Base-by-base conservation (phyloP, 2,113 vertebrate species). In the Pycnonotus jocosus region DNA sequence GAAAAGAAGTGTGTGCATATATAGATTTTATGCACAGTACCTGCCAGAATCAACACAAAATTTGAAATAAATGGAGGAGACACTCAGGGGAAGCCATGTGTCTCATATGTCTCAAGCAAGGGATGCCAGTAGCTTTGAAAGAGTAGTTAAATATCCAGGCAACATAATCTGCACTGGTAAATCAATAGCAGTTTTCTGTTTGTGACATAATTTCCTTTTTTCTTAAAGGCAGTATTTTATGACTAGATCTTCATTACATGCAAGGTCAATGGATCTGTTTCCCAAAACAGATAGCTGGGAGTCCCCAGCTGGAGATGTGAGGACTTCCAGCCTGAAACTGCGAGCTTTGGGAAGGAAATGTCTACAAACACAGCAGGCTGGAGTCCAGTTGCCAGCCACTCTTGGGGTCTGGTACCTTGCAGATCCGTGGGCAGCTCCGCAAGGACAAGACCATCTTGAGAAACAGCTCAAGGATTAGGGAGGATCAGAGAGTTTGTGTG, bases 61-160 rank as follows among this genome's bases (percentile, higher is more conserved):
- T 81, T 80, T 73, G 38, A 92, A 92, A 80, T 53, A 89, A 87
- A 77, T 56, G 20, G 66, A 86, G 53, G 13, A 47, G 14, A 45
- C 38, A 60, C 53, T 5, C 77, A 42, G 28, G 76, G 87, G 92
- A 81, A 93, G 45, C 21, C 65, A 73, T 73, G 25, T 73, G 47
- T 38, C 60, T 90, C 81, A 7, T 12, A 77, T 68, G 15, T 45
- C 51, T 93, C 88, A 94, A 72, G 35, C 40, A 68, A 86, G 30
- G 17, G 16, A 91, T 66, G 77, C 30, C 69, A 81, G 77, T 51
- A 68, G 14, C 35, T 87, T 89, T 10, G 57, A 78, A 0, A 64
- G 60, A 92, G 78, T 87, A 57, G 64, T 65, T 91, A 94, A 93
- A 90, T 86, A 95, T 73, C 48, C 71, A 57, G 58, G 81, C 11